These are phyloP conservation scores for Solenopsis invicta DNA, from an alignment of 1,140 invertebrate genomes.

Conservation along the genomic window DNA sequence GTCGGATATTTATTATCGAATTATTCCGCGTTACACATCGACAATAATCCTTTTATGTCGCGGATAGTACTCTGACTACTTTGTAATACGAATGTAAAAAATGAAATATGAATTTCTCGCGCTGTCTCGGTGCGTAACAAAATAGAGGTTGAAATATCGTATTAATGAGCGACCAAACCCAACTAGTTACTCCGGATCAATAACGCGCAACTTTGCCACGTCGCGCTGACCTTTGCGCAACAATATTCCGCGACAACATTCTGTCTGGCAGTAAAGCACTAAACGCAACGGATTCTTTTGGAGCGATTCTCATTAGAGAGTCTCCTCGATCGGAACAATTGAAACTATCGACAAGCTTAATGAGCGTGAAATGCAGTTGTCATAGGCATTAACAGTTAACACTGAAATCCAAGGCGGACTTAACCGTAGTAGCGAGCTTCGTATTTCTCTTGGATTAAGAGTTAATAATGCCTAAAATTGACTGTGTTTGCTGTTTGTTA, in stretches of 20 bases:
- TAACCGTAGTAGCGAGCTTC: not conserved
- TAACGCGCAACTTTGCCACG: conserved; percentile 36
- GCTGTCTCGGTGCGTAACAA: not conserved
- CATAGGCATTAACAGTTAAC: not conserved
- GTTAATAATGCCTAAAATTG: conserved; percentile 48
- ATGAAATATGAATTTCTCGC: not conserved
- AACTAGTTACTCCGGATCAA: conserved; percentile 44
- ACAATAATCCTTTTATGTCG: not conserved
- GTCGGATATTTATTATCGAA: conserved; percentile 6
- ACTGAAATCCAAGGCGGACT: not conserved
- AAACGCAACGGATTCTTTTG: not conserved
- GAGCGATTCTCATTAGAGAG: not conserved
- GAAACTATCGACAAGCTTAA: not conserved
- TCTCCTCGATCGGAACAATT: not conserved
- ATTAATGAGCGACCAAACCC: conserved; percentile 31
- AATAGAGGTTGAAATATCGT: conserved; percentile 33
- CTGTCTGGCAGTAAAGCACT: not conserved
- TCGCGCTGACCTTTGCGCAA: conserved; percentile 26
- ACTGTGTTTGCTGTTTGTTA: conserved; percentile 50
- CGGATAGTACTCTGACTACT: not conserved
- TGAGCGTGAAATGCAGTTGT: too few species aligned
- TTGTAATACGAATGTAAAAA: not conserved
- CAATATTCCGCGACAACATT: not conserved
- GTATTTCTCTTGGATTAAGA: conserved; percentile 18
- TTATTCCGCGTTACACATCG: not conserved